A percentile compares a stretch with the other conserved stretches of the same genome.
Conservation (phyloP, 2,888 invertebrate genomes). For the Ochropacha duplaris region DNA sequence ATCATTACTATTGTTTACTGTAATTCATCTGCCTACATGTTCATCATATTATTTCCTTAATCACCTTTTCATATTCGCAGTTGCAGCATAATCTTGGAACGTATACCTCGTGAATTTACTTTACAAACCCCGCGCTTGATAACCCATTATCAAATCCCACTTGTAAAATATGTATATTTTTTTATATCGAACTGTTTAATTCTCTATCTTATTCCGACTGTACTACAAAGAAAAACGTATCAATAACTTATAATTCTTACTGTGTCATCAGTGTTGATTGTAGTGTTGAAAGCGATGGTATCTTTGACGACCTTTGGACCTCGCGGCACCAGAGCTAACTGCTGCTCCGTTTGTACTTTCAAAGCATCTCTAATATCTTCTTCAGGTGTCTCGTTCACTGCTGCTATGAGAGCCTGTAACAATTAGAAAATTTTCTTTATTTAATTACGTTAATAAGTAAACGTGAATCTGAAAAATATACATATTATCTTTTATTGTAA, state of each 20-base stretch:
- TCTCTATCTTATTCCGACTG: background rate
- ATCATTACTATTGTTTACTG: too few relatives aligned
- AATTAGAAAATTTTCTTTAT: conserved; percentile 31
- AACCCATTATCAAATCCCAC: too few relatives aligned
- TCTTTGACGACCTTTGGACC: conserved; percentile 90
- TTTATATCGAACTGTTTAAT: too few relatives aligned
- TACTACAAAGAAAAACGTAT: background rate
- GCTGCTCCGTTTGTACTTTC: conserved; percentile 83
- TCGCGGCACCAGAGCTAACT: conserved; percentile 84
- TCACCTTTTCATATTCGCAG: too few relatives aligned
- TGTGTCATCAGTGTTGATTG: conserved; percentile 93
- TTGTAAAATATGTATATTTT: too few relatives aligned
- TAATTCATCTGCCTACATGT: too few relatives aligned
- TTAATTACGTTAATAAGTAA: background rate
- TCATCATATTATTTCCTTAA: too few relatives aligned
- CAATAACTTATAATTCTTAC: conserved; percentile 41
- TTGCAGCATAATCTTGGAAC: too few relatives aligned
- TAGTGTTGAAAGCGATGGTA: conserved; percentile 89
- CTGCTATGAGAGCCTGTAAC: conserved; percentile 89
- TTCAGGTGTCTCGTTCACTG: conserved; percentile 81
- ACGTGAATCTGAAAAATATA: background rate
- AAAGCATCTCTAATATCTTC: conserved; percentile 89
- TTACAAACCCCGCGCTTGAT: too few relatives aligned
- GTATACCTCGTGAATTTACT: too few relatives aligned
- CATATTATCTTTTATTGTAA: background rate